Percentiles rank a stretch among this genome's conserved stretches.
These are phyloP conservation scores for Cerceris rybyensis DNA, from an alignment of 2,888 invertebrate genomes.

Conservation along the genomic window DNA sequence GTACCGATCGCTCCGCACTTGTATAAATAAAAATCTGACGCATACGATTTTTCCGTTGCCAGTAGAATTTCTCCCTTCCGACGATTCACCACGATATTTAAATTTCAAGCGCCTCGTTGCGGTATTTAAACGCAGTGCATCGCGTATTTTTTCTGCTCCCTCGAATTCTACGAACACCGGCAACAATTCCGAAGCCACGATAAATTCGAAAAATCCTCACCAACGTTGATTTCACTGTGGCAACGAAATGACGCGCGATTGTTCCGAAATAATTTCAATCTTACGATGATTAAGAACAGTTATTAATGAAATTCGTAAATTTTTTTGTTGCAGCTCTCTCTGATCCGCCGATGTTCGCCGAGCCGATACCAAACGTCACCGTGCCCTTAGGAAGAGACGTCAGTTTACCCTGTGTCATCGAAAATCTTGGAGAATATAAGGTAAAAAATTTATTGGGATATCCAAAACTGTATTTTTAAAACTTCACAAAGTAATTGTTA, in stretches of 20 bases:
- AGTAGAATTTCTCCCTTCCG: neutral
- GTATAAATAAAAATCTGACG: neutral
- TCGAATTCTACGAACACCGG: neutral
- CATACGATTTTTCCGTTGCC: conserved; percentile 10
- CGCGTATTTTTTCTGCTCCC: neutral
- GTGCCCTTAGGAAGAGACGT: conserved; percentile 95
- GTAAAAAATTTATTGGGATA: conserved; percentile 81
- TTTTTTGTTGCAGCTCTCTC: conserved; percentile 86
- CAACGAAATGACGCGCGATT: neutral
- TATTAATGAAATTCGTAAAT: conserved; percentile 6
- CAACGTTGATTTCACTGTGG: neutral
- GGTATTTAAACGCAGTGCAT: conserved; percentile 4
- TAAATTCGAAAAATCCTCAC: neutral
- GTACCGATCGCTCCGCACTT: neutral
- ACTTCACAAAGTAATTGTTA: too few relatives aligned
- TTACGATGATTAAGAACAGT: neutral
- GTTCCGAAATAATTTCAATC: neutral
- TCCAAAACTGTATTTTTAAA: too few relatives aligned
- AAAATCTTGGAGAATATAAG: conserved; percentile 94
- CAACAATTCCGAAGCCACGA: neutral
- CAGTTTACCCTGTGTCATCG: conserved; percentile 94
- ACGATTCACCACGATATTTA: conserved; percentile 14
- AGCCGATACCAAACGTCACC: conserved; percentile 95
- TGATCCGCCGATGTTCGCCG: conserved; percentile 93
- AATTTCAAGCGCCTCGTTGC: conserved; percentile 18